Conservation (phyloP, 2,797 vertebrate species). For the Rousettus madagascariensis region DNA sequence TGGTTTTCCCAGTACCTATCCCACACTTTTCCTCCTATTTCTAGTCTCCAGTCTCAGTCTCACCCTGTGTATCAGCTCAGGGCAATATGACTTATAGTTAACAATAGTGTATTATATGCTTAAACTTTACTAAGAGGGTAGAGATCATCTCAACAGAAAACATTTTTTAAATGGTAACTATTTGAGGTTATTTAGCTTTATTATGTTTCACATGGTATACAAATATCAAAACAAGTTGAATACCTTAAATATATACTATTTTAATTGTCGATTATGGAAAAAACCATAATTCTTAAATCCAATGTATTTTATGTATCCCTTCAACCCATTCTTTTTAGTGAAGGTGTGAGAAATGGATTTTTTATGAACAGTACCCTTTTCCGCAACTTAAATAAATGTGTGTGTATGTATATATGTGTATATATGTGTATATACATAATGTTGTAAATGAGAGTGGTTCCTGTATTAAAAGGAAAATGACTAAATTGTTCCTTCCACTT, state of each 20-base stretch:
- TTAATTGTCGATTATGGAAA: not conserved
- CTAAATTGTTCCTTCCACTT: not conserved
- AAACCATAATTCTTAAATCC: not conserved
- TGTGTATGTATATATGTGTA: too few relatives aligned
- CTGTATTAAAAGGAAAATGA: not conserved
- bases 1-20: not conserved
- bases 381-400: not conserved
- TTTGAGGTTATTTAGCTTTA: not conserved
- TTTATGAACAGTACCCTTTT: not conserved
- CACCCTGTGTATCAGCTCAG: not conserved
- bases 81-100: not conserved
- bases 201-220: not conserved
- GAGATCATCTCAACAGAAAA: not conserved
- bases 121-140: not conserved
- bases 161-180: not conserved
- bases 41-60: not conserved
- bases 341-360: not conserved
- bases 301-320: not conserved
- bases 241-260: not conserved
- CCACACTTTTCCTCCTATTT: not conserved
- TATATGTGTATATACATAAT: too few relatives aligned
- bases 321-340: not conserved
- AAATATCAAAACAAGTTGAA: not conserved
- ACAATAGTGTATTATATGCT: not conserved
- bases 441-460: not conserved